Evolutionary conservation across 2,113 vertebrate genomes (phyloP).

Genomic region (Setophaga kirtlandii): DNA sequence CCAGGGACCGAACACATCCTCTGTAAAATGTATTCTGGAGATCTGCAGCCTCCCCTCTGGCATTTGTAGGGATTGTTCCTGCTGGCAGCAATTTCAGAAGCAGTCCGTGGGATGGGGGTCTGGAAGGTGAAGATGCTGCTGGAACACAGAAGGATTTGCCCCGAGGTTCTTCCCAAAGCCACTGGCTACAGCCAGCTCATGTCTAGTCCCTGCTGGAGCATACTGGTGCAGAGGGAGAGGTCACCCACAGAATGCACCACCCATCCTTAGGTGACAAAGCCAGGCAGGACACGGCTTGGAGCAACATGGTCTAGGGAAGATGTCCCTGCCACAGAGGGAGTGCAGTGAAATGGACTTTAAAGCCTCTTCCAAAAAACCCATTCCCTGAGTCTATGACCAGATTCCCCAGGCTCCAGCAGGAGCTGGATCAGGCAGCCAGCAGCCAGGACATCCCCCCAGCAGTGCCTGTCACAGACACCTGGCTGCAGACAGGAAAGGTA

Average conservation of each 20-base stretch:
- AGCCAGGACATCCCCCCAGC: background rate
- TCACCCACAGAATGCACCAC: background rate
- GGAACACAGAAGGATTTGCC: background rate
- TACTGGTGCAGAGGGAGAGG: background rate
- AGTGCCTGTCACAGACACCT: background rate
- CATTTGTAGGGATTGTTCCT: background rate
- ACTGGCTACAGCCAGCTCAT: background rate
- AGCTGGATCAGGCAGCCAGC: background rate
- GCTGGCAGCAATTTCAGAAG: background rate
- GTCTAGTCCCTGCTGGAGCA: background rate
- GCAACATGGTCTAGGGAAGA: background rate
- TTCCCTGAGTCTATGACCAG: background rate
- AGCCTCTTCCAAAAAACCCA: background rate
- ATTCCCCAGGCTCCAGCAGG: background rate
- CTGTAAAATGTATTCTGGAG: background rate
- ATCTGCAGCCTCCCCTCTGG: background rate
- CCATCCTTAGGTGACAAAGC: background rate
- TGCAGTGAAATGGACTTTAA: background rate
- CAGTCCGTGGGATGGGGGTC: fast-evolving
- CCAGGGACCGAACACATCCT: background rate
- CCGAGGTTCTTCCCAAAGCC: background rate
- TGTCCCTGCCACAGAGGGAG: background rate
- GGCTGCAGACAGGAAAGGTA: background rate
- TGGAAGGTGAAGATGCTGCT: background rate
- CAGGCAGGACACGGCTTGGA: background rate